Percentiles rank a stretch among this genome's conserved stretches.
phyloP scores from a whole-genome alignment of 2,888 invertebrate species.

The Empis livida region DNA sequence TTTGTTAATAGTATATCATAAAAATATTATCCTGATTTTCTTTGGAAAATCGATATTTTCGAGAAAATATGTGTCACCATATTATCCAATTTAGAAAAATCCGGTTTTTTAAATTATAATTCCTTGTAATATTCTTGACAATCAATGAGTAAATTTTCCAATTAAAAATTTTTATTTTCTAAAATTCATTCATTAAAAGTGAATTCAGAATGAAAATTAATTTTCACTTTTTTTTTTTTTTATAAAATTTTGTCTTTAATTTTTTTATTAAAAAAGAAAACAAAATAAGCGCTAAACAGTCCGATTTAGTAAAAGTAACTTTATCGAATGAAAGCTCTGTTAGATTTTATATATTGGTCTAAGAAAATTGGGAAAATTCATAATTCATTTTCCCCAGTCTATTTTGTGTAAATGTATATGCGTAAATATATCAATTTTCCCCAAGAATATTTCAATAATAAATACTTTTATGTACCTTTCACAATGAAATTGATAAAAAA shows the following conservation, averaged over 20 bases:
- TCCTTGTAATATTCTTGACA: too few species aligned
- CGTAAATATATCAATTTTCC: conserved; percentile 2
- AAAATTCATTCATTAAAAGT: conserved; percentile 8
- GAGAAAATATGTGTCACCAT: background rate
- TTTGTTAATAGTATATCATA: too few species aligned
- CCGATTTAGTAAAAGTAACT: too few species aligned
- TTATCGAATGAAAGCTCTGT: conserved; percentile 6
- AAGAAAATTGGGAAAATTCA: background rate
- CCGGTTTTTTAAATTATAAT: too few species aligned
- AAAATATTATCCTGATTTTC: background rate
- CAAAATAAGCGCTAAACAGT: too few species aligned
- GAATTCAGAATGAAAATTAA: conserved; percentile 5
- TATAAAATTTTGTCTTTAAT: too few species aligned
- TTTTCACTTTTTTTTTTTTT: too few species aligned
- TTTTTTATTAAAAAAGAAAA: too few species aligned
- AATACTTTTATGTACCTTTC: too few species aligned
- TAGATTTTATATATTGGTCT: conserved; percentile 14
- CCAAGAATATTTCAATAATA: background rate
- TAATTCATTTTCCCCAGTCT: too few species aligned
- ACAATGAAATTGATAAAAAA: too few species aligned
- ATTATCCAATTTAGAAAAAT: too few species aligned
- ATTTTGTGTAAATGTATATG: background rate
- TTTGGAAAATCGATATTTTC: conserved; percentile 15
- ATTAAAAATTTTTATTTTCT: conserved; percentile 8
- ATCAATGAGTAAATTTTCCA: background rate